Conservation (phyloP, 2,113 vertebrate genomes). For the Toxostoma redivivum region DNA sequence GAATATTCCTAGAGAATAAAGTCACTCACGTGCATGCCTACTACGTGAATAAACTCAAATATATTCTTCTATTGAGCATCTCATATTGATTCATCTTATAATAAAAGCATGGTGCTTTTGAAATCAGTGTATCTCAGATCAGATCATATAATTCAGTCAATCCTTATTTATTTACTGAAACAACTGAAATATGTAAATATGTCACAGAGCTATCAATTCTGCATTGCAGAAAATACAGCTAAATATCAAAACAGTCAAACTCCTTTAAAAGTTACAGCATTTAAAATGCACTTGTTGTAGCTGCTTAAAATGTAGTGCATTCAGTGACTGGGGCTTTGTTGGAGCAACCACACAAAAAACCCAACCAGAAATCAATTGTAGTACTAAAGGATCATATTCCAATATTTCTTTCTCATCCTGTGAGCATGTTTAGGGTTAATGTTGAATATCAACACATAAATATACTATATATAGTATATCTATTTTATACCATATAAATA, state of each 20-base stretch:
- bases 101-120: not conserved
- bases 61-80: not conserved
- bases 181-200: not conserved
- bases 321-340: not conserved
- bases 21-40: not conserved
- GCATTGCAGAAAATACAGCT: not conserved
- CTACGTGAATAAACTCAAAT: not conserved
- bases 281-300: not conserved
- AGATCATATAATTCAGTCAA: not conserved
- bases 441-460: not conserved
- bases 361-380: not conserved
- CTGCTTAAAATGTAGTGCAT: not conserved
- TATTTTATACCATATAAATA: not conserved
- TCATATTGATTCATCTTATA: not conserved
- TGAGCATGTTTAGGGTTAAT: not conserved
- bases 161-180: not conserved
- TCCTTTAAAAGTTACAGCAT: not conserved
- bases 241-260: not conserved
- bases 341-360: not conserved
- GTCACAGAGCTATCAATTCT: not conserved
- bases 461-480: not conserved
- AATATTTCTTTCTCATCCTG: not conserved
- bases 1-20: not conserved
- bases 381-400: not conserved
- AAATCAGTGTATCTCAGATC: not conserved